These are phyloP conservation scores for Gambusia yucatana DNA, from an alignment of 2,797 vertebrate species.

Conservation along the genomic window DNA sequence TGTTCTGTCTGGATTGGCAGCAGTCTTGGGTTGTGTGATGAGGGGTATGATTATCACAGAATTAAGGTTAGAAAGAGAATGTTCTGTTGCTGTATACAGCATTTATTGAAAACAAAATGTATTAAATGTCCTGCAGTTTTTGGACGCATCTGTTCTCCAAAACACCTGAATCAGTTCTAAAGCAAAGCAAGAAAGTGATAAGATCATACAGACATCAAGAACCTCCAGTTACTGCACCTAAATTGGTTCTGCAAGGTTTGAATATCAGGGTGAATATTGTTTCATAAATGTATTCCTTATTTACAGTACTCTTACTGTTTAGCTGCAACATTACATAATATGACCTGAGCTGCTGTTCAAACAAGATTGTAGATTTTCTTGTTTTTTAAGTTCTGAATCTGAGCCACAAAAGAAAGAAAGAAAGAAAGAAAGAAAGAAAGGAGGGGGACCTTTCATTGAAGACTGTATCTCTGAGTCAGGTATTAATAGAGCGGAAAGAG, in stretches of 20 bases:
- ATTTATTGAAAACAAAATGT: not conserved
- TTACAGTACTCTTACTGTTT: not conserved
- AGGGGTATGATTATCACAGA: not conserved
- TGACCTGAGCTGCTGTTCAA: not conserved
- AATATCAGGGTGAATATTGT: not conserved
- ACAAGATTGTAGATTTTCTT: not conserved
- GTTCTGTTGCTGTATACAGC: not conserved
- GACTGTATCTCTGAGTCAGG: not conserved
- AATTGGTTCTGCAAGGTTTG: not conserved
- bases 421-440: too few species aligned
- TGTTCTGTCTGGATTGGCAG: not conserved
- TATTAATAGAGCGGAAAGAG: not conserved
- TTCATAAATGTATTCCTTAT: not conserved
- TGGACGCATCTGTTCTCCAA: not conserved
- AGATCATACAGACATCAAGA: not conserved
- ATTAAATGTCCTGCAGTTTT: not conserved
- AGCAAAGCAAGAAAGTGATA: not conserved
- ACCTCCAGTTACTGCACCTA: not conserved
- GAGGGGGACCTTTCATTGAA: not conserved
- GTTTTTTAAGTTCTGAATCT: not conserved
- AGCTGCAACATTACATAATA: not conserved
- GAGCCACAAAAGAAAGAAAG: not conserved
- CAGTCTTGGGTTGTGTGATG: not conserved
- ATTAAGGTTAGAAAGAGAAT: not conserved
- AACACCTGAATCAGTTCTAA: not conserved